Base-by-base conservation (phyloP, 2,797 vertebrate genomes). In the Onychomys torridus region DNA sequence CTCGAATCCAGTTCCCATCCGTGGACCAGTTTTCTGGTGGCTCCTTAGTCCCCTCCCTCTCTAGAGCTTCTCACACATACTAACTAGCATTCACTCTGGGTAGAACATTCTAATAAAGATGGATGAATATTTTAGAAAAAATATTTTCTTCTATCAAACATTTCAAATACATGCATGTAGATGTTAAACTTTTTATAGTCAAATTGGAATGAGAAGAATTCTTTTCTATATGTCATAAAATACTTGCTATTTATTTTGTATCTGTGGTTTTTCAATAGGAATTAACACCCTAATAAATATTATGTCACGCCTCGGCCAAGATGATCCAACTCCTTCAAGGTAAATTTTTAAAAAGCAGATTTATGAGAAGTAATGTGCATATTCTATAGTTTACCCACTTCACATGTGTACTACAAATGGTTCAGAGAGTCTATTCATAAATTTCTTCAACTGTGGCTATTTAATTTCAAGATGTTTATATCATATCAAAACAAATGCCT, bases 221-320 rank as follows among this genome's bases (percentile, higher is more conserved):
- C 69, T 43, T 93, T 90, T 94, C 21, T 93, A 1, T 91, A 9
- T 95, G 55, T 84, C 27, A 85, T 79, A 46, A 85, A 78, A 63
- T 93, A 55, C 25, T 91, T 97, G 52, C 95, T 73, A 94, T 90
- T 97, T 83, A 77, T n/a, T 57, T 57, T 96, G 6, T 95, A 11
- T 93, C 52, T 89, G 21, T 92, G 81, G 52, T 67, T 85, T 93
- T 89, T 98, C 96, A 43, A 65, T 98, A 99, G 99, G 99, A 93
- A 99, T 99, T 98, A 99, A 99, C 98, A 99, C 99, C 0, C 98
- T 99, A 98, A 99, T 99, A 98, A 99, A 99, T 98, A 99, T 99
- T 98, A 99, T 99, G 99, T 99, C 99, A 89, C 99, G 99, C 37
- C 99, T 99, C 97, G 99, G 99, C 90, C 99, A 99, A 98, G 99